A percentile compares a stretch with the other conserved stretches of the same genome.
Conservation (phyloP, 1,140 invertebrate species). For the Drosophila simulans region DNA sequence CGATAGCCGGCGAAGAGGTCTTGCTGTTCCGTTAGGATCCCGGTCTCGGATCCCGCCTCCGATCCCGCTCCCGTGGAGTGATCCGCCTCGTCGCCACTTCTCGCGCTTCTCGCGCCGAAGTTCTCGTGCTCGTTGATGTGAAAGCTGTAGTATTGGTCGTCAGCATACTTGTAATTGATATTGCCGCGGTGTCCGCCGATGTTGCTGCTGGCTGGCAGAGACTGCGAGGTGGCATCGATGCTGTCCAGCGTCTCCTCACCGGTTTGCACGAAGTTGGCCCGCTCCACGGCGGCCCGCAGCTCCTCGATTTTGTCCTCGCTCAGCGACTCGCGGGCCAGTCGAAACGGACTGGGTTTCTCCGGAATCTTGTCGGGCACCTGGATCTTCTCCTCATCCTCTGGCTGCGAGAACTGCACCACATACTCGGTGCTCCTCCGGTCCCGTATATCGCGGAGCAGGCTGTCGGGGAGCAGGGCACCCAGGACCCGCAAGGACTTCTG, state of each 20-base stretch:
- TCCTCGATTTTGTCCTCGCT: constrained; percentile 73
- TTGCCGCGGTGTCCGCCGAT: constrained; percentile 21
- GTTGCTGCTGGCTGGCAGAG: constrained; percentile 31
- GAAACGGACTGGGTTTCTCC: constrained; percentile 27
- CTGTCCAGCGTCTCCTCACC: constrained; percentile 55
- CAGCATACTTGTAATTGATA: constrained; percentile 86
- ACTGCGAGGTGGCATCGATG: constrained; percentile 34
- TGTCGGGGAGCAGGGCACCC: constrained; percentile 75
- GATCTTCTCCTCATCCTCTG: constrained; percentile 8
- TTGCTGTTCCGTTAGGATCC: constrained; percentile 53
- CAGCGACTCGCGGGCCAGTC: constrained; percentile 63
- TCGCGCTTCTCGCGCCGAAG: constrained; percentile 86
- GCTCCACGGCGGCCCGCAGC: constrained; percentile 69
- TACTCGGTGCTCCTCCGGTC: constrained; percentile 66
- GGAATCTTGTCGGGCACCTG: constrained; percentile 52
- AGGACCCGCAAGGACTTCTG: constrained; percentile 65
- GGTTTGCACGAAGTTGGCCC: constrained; percentile 76
- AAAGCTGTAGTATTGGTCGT: constrained; percentile 93
- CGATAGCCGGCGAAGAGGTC: constrained; percentile 93
- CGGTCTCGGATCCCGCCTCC: constrained; percentile 3
- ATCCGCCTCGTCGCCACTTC: constrained; percentile 68
- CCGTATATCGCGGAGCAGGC: constrained; percentile 78
- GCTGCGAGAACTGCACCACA: constrained; percentile 58
- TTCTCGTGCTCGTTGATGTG: constrained; percentile 90
- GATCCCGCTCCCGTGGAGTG: constrained; percentile 45